Base-by-base conservation (phyloP, 2,113 vertebrate species). In the Amblyopsis rosae region DNA sequence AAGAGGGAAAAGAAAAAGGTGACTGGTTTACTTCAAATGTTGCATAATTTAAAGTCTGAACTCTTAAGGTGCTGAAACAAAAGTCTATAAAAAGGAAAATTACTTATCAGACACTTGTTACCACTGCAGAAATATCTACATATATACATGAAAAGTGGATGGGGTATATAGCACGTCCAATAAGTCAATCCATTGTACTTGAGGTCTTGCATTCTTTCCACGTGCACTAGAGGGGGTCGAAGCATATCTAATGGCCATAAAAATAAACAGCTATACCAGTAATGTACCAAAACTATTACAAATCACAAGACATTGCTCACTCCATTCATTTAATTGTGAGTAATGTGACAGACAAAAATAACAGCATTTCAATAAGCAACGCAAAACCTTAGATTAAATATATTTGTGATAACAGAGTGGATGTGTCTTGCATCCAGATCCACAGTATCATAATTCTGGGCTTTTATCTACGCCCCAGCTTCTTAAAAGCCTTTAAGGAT, bases 401-500 rank as follows among this genome's bases (percentile, higher is more conserved):
- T 72, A 74, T 76, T 15, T 80, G 35, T 41, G 35, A 41, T 41
- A 33, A 83, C 15, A 59, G 33, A 59, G 63, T 67, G 71, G 16
- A 63, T 46, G 64, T 79, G 56, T 48, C 59, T 50, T 63, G 69
- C 60, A 58, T 67, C 48, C 26, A 58, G 50, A 59, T 54, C 50
- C 15, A 69, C n/a, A 68, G 1, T n/a, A 66, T 12, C n/a, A 41
- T 54, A 12, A 35, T 47, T 12, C 17, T 59, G 58, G 59, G 51
- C 16, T 2, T 86, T 91, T 65, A 93, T 83, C 89, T 80, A 16
- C 86, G 88, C 66, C 89, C 90, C 57, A 88, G 63, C 16, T 85
- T 95, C 84, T 87, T 94, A 76, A 95, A 91, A 1, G 90, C 88
- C 83, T 90, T 94, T 73, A 96, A 80, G 51, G 93, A 93, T 85